These are phyloP conservation scores for Huso huso DNA, from an alignment of 2,797 vertebrate species.

Conservation along the genomic window DNA sequence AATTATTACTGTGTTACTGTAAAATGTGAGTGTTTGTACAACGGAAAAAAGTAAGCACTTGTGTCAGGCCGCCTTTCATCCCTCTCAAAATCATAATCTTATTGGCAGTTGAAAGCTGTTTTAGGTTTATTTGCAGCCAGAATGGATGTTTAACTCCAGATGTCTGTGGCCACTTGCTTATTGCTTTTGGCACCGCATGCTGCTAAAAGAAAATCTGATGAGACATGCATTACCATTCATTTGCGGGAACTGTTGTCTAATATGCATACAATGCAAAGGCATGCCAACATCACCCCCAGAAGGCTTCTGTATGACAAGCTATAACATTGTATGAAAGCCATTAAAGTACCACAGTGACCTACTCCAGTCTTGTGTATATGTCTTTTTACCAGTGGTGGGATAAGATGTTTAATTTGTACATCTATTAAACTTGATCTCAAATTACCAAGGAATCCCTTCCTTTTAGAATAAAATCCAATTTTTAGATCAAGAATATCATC, in stretches of 20 bases:
- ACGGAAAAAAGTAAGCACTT: conserved; percentile 5
- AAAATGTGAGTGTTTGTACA: conserved; percentile 20
- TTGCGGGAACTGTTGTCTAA: conserved; percentile 13
- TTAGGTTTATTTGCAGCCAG: conserved; percentile 12
- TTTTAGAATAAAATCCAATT: too few relatives aligned
- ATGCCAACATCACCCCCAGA: not conserved
- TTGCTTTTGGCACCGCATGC: conserved; percentile 24
- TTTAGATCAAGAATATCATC: too few relatives aligned
- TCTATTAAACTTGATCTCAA: too few relatives aligned
- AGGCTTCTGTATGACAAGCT: not conserved
- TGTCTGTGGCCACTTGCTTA: conserved; percentile 20
- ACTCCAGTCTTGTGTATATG: too few relatives aligned
- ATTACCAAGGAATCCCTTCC: too few relatives aligned
- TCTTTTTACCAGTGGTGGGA: too few relatives aligned
- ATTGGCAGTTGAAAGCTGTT: conserved; percentile 23
- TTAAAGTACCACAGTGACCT: too few relatives aligned
- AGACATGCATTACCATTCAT: conserved; percentile 8
- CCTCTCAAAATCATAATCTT: conserved; percentile 5
- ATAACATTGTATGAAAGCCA: not conserved
- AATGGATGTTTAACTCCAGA: conserved; percentile 15
- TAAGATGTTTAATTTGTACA: too few relatives aligned
- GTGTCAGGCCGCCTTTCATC: conserved; percentile 13
- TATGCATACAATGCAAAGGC: conserved; percentile 1
- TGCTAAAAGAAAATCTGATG: conserved; percentile 7
- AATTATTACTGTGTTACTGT: conserved; percentile 1